A percentile compares a stretch with the other conserved stretches of the same genome.
These are phyloP conservation scores for Argyresthia albistria DNA, from an alignment of 2,888 invertebrate genomes.

Conservation along the genomic window DNA sequence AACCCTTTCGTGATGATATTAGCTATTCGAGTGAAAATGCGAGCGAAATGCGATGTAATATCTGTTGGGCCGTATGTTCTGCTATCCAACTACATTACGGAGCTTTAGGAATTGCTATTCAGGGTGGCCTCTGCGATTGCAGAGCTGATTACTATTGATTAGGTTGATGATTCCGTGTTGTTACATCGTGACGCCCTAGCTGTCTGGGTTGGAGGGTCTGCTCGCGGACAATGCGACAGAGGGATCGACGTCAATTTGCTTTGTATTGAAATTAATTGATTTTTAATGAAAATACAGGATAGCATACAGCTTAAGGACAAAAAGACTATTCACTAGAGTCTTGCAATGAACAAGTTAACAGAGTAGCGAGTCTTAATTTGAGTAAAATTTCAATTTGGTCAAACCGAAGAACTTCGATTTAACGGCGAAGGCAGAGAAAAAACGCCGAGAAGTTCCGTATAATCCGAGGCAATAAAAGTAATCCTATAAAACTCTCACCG, in stretches of 20 bases:
- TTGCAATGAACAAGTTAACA: no score
- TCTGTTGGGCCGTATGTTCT: constrained; percentile 2
- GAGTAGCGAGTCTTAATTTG: no score
- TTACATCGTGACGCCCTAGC: no score
- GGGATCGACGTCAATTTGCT: no score
- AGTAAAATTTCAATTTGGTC: neutral
- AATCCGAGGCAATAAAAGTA: constrained; percentile 30
- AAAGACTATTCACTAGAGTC: no score
- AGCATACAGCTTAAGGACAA: no score
- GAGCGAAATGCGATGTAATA: constrained; percentile 4
- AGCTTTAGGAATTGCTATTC: neutral
- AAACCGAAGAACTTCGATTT: neutral
- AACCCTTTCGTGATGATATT: constrained; percentile 5
- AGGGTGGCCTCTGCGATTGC: neutral
- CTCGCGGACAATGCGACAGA: no score
- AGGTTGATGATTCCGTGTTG: no score
- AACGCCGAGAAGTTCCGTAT: constrained; percentile 5
- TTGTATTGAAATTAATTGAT: no score
- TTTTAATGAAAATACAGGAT: no score
- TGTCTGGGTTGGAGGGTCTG: no score
- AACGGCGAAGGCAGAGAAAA: neutral
- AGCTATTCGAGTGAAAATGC: constrained; percentile 5
- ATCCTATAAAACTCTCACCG: constrained; percentile 34
- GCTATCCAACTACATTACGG: neutral
- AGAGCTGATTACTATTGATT: neutral